Percentiles rank a stretch among this genome's conserved stretches.
phyloP scores from a whole-genome alignment of 2,888 invertebrate species.

The Drosophila fungiperda region DNA sequence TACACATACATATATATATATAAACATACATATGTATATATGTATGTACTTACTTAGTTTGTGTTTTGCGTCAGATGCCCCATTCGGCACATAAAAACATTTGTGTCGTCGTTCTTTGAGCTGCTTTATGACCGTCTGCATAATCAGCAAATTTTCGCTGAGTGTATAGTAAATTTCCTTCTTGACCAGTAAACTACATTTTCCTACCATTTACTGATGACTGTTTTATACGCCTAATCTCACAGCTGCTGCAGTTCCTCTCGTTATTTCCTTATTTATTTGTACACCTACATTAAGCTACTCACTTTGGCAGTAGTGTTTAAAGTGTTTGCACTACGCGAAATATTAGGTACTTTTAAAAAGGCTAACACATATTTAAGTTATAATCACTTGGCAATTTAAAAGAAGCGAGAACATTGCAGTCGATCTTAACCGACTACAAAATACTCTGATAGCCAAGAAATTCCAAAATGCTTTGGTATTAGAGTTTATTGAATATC shows the following conservation, averaged over 20 bases:
- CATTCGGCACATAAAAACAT: conserved; percentile 64
- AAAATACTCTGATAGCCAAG: not conserved
- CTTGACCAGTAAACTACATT: conserved; percentile 12
- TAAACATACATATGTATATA: not conserved
- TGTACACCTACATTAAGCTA: not conserved
- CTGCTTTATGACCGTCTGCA: conserved; percentile 71
- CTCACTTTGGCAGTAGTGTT: not conserved
- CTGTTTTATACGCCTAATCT: conserved; percentile 34
- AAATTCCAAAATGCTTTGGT: not conserved
- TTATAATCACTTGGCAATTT: not conserved
- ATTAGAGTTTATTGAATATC: not conserved
- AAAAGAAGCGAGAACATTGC: not conserved
- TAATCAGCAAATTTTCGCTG: conserved; percentile 74
- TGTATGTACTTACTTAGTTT: not conserved
- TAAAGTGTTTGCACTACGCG: not conserved
- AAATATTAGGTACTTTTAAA: not conserved
- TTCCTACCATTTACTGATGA: conserved; percentile 40
- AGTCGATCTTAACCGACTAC: not conserved
- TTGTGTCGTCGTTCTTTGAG: conserved; percentile 32
- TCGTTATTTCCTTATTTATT: not conserved
- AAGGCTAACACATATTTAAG: not conserved
- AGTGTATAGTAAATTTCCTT: conserved; percentile 56
- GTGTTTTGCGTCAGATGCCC: conserved; percentile 20
- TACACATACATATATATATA: not conserved
- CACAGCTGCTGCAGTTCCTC: not conserved